These are phyloP conservation scores for Pinna nobilis DNA, from an alignment of 1,140 invertebrate genomes.

Conservation along the genomic window DNA sequence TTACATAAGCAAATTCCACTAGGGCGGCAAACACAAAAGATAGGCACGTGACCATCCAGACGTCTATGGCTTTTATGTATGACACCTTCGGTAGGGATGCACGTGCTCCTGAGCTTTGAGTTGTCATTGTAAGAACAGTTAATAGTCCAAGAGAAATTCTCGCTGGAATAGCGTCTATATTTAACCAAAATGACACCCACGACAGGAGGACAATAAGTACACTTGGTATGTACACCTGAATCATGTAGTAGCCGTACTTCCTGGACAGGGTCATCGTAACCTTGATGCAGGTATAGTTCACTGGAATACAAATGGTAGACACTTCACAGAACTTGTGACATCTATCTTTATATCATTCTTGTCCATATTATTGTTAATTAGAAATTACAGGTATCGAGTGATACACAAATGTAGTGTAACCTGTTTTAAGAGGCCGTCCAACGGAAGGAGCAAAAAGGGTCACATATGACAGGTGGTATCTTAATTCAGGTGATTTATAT, in stretches of 20 bases:
- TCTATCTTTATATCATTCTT: background rate
- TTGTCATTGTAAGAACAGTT: slow-evolving; percentile 74
- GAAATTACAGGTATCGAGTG: background rate
- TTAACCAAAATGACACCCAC: slow-evolving; percentile 96
- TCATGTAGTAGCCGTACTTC: slow-evolving; percentile 61
- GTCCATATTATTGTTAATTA: background rate
- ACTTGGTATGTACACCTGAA: slow-evolving; percentile 63
- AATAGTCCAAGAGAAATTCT: slow-evolving; percentile 75
- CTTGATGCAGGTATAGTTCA: slow-evolving; percentile 60
- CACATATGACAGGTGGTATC: no score
- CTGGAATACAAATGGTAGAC: slow-evolving; percentile 48
- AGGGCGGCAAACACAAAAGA: slow-evolving; percentile 67
- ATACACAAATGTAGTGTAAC: background rate
- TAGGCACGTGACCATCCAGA: slow-evolving; percentile 65
- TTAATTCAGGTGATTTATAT: no score
- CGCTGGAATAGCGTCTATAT: slow-evolving; percentile 79
- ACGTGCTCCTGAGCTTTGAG: slow-evolving; percentile 65
- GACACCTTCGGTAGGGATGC: slow-evolving; percentile 72
- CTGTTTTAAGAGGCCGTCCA: no score
- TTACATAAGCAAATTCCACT: slow-evolving; percentile 71
- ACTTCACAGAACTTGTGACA: background rate
- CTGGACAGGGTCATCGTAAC: slow-evolving; percentile 52
- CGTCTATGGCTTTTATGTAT: slow-evolving; percentile 75
- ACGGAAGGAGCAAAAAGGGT: background rate
- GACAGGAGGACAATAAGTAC: slow-evolving; percentile 85